Evolutionary conservation across 2,113 vertebrate species (phyloP).

Genomic region (Ascaphus truei): DNA sequence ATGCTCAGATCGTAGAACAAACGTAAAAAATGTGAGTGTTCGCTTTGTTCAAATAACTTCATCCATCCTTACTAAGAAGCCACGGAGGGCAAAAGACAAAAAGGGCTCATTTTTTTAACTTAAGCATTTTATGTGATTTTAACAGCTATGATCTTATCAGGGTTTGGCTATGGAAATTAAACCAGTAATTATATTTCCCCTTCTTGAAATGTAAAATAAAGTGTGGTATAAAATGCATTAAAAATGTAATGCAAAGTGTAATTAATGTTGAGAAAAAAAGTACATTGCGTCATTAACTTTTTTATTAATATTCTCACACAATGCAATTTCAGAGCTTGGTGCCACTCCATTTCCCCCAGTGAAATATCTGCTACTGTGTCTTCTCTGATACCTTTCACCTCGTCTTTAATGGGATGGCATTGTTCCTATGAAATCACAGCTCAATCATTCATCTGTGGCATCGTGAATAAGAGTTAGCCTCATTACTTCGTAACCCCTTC

Average conservation of each 20-base stretch:
- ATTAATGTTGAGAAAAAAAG: constrained; percentile 66
- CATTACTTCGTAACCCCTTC: constrained; percentile 21
- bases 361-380: constrained; percentile 61
- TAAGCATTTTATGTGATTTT: constrained; percentile 65
- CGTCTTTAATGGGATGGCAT: constrained; percentile 58
- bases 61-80: constrained; percentile 30
- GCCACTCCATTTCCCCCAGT: constrained; percentile 63
- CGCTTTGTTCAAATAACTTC: constrained; percentile 13
- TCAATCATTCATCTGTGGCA: constrained; percentile 52
- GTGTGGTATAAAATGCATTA: constrained; percentile 63
- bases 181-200: constrained; percentile 61
- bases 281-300: constrained; percentile 66
- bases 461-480: constrained; percentile 25
- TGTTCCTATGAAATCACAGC: constrained; percentile 56
- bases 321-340: constrained; percentile 63
- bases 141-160: constrained; percentile 62
- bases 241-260: constrained; percentile 63
- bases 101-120: constrained; percentile 55
- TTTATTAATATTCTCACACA: constrained; percentile 65
- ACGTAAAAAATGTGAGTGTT: not conserved
- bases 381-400: constrained; percentile 61
- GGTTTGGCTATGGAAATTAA: constrained; percentile 62
- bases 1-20: too few relatives aligned
- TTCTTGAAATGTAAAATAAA: constrained; percentile 63
- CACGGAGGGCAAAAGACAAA: constrained; percentile 47